Conservation (phyloP, 2,888 invertebrate species). For the Chrysomela aeneicollis region DNA sequence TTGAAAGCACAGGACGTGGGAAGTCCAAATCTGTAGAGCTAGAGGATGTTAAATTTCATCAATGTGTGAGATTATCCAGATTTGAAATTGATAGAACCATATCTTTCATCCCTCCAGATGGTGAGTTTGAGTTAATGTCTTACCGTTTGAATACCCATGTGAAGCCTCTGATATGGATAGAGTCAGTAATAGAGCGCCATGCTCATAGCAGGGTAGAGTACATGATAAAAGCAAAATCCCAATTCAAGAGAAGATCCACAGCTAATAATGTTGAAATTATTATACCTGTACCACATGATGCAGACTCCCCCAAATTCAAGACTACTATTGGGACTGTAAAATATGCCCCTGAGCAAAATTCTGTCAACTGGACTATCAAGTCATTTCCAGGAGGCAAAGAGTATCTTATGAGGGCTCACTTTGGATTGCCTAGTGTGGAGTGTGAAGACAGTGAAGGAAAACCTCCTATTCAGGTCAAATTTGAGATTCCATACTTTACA, state of each 20-base stretch:
- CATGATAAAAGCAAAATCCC: conserved; percentile 99
- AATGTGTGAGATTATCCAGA: conserved; percentile 94
- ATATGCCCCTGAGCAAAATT: conserved; percentile 96
- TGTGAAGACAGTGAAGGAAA: conserved; percentile 94
- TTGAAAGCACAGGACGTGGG: conserved; percentile 96
- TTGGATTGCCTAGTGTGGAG: conserved; percentile 94
- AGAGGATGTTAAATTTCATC: conserved; percentile 99
- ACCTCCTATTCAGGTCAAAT: conserved; percentile 98
- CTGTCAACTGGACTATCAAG: conserved; percentile 97
- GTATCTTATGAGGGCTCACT: conserved; percentile 97
- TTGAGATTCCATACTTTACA: conserved; percentile 99
- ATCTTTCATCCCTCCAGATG: conserved; percentile 98
- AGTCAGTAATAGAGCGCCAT: conserved; percentile 97
- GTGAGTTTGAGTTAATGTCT: conserved; percentile 99
- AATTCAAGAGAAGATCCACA: conserved; percentile 96
- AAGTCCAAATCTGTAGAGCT: conserved; percentile 98
- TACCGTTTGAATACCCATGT: conserved; percentile 94
- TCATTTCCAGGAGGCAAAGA: conserved; percentile 99
- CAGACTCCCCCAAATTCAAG: conserved; percentile 98
- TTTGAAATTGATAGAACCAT: conserved; percentile 99
- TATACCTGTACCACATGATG: conserved; percentile 95
- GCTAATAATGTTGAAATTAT: conserved; percentile 99
- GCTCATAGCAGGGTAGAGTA: conserved; percentile 97
- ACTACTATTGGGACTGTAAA: conserved; percentile 96
- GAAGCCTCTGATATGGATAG: conserved; percentile 98